Percentiles rank a stretch among this genome's conserved stretches.
These are phyloP conservation scores for Nicator chloris DNA, from an alignment of 2,113 vertebrate species.

Conservation along the genomic window DNA sequence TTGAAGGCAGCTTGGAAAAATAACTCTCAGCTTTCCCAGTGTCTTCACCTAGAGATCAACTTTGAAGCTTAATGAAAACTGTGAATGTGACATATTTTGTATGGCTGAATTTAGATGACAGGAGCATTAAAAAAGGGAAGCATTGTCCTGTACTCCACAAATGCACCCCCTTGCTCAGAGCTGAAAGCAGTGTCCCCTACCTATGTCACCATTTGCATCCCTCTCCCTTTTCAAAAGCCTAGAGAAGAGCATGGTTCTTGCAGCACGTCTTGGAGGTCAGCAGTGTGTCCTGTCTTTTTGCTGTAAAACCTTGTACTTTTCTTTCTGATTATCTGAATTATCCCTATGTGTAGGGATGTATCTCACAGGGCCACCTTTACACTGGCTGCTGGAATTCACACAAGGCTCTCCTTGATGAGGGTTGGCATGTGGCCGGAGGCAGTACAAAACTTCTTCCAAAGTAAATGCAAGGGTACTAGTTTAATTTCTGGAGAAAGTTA, in stretches of 20 bases:
- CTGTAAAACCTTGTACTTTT: neutral
- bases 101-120: neutral
- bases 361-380: neutral
- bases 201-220: neutral
- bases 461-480: neutral
- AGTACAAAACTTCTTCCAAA: neutral
- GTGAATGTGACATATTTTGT: neutral
- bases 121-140: neutral
- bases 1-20: neutral
- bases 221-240: neutral
- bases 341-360: fast-evolving
- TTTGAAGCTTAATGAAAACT: neutral
- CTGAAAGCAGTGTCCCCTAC: neutral
- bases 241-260: neutral
- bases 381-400: neutral
- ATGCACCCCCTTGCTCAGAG: neutral
- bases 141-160: neutral
- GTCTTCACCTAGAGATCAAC: neutral
- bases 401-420: neutral
- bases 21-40: neutral
- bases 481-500: neutral
- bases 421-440: fast-evolving
- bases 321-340: neutral
- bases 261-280: neutral
- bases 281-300: neutral